Conservation (phyloP, 2,797 vertebrate genomes). For the Poeciliopsis gracilis region DNA sequence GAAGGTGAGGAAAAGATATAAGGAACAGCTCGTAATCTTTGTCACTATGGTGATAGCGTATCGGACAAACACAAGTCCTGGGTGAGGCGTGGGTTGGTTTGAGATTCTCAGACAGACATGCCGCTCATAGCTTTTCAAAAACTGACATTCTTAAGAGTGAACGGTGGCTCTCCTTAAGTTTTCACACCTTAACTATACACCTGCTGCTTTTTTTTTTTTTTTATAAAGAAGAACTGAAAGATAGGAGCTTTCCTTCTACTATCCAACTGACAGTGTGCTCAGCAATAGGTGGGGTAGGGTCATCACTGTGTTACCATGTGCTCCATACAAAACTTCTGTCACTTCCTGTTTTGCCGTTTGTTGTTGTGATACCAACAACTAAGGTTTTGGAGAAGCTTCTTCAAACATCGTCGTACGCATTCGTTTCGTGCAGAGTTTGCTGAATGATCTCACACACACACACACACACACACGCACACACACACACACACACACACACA, state of each 20-base stretch:
- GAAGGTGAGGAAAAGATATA: conserved; percentile 15
- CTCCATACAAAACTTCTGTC: background rate
- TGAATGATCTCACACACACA: background rate
- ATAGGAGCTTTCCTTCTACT: background rate
- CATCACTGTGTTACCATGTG: background rate
- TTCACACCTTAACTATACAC: background rate
- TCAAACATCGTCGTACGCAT: background rate
- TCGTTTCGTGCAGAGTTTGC: background rate
- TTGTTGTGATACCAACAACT: background rate
- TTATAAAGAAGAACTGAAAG: background rate
- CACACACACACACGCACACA: too few relatives aligned
- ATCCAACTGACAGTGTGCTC: background rate
- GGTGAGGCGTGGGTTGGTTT: background rate
- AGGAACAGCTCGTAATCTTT: background rate
- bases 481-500: too few relatives aligned
- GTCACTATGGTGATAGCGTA: background rate
- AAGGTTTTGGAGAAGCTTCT: background rate
- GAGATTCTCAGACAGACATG: background rate
- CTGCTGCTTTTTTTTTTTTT: background rate
- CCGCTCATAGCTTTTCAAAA: background rate
- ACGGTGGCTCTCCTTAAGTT: background rate
- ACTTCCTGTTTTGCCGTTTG: background rate
- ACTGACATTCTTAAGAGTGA: background rate
- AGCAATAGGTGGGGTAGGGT: background rate
- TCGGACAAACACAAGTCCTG: background rate